Evolutionary conservation across 2,888 invertebrate species (phyloP).

Genomic region (Cephus nigrinus): DNA sequence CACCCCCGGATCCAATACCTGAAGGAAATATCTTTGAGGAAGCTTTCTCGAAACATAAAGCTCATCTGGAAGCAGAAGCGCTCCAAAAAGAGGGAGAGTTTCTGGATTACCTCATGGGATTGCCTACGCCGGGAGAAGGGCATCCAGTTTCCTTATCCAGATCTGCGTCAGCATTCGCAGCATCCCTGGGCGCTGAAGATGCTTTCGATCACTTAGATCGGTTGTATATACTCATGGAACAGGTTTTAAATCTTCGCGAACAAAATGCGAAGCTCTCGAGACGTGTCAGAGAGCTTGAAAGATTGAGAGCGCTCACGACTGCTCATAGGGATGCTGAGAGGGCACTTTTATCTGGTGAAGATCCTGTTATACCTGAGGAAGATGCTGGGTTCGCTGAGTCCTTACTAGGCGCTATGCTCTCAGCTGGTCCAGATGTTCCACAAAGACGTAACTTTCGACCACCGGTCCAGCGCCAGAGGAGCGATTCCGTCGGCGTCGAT

Average conservation of each 20-base stretch:
- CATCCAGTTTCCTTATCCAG: conserved; percentile 30
- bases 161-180: conserved; percentile 68
- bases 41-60: conserved; percentile 1
- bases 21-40: conserved; percentile 7
- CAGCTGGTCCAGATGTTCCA: conserved; percentile 68
- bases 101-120: conserved; percentile 65
- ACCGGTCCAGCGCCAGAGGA: conserved; percentile 70
- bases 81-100: conserved; percentile 64
- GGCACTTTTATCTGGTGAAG: conserved; percentile 35
- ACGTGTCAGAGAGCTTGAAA: conserved; percentile 78
- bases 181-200: conserved; percentile 72
- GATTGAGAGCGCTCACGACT: conserved; percentile 74
- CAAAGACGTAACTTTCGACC: conserved; percentile 68
- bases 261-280: conserved; percentile 78
- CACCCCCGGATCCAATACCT: conserved; percentile 64
- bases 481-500: conserved; percentile 76
- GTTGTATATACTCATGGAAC: conserved; percentile 81
- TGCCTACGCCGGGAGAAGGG: conserved; percentile 49
- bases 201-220: conserved; percentile 84
- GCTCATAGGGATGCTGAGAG: conserved; percentile 69
- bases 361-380: conserved; percentile 69
- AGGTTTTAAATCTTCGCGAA: conserved; percentile 77
- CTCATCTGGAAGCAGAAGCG: conserved; percentile 17
- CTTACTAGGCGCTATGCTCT: conserved; percentile 74
- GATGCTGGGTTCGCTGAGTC: conserved; percentile 74